Evolutionary conservation across 1,140 invertebrate species (phyloP), one percentile per base, ranked within the genome.

Genomic region (Megalopta genalis): DNA sequence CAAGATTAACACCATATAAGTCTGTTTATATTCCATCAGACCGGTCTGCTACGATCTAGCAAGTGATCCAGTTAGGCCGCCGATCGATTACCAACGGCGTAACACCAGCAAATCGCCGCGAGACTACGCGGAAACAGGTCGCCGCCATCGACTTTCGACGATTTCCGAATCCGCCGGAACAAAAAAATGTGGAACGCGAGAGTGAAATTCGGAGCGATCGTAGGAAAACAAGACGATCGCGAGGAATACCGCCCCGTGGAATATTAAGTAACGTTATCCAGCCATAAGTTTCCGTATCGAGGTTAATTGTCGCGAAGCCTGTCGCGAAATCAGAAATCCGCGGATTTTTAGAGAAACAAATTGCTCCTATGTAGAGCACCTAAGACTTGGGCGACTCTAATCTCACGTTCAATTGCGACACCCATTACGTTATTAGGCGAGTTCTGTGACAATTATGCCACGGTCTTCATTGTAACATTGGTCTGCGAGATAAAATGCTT

Each of bases 31-130:
- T 32, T 42, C 21, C 23, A 16, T 57, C 23, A 46, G 32, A 62
- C 73, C 59, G 66, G 60, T 75, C 72, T n/a, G 65, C 14, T 42
- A 23, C 57, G 27, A 81, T 64, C 27, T 70, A 16, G 49, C 66
- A 65, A 68, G 46, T 49, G 68, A 81, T 81, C 52, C 23, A 54
- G 27, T 67, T 72, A 39, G 63, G 64, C 71, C n/a, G 23, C 49
- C 39, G 10, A 7, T 32, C 16, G 71, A 73, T 78, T 42, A 18
- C 16, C 3, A 25, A 25, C 27, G 42, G 16, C 10, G 32, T 6
- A 63, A n/a, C 59, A 16, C n/a, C 32, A 27, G 39, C 5, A 18
- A n/a, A 46, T 46, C 25, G 23, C 9, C n/a, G 4, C 16, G 14
- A 4, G 10, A 32, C 12, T 1, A 0, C 10, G 8, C 5, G 7